Evolutionary conservation across 2,888 invertebrate species (phyloP).

Genomic region (Morpho achilles): DNA sequence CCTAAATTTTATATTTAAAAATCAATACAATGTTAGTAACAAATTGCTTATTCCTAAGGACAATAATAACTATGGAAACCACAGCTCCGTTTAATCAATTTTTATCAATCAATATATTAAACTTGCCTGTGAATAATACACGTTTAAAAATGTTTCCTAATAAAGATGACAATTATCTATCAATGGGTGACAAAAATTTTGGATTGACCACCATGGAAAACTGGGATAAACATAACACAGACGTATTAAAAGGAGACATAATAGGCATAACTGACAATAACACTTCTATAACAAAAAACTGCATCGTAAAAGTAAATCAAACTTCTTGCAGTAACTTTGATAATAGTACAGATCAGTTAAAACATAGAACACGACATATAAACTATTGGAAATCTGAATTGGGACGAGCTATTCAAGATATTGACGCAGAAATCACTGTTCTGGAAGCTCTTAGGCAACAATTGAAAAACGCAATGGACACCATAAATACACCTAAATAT

Average conservation of each 20-base stretch:
- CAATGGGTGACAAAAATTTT: slow-evolving; percentile 55
- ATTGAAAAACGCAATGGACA: slow-evolving; percentile 63
- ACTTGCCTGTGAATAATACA: neutral
- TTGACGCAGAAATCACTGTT: slow-evolving; percentile 58
- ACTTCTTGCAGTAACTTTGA: slow-evolving; percentile 59
- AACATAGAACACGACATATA: slow-evolving; percentile 61
- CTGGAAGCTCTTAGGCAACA: slow-evolving; percentile 65
- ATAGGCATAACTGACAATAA: slow-evolving; percentile 61
- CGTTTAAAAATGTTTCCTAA: slow-evolving; percentile 42
- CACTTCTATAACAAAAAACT: slow-evolving; percentile 64
- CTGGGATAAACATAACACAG: slow-evolving; percentile 62
- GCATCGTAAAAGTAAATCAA: slow-evolving; percentile 67
- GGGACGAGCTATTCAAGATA: slow-evolving; percentile 63
- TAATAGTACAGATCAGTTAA: slow-evolving; percentile 64
- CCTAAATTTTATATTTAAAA: neutral
- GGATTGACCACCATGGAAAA: slow-evolving; percentile 51
- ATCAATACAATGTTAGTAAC: neutral
- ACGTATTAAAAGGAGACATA: slow-evolving; percentile 62
- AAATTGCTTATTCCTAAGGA: neutral
- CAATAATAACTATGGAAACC: neutral
- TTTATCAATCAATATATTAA: neutral
- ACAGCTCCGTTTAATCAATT: slow-evolving; percentile 2
- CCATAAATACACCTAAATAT: slow-evolving; percentile 53
- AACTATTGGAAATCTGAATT: slow-evolving; percentile 70
- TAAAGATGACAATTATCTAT: slow-evolving; percentile 55